phyloP scores from a whole-genome alignment of 2,797 vertebrate species.

The Peromyscus aztecus region DNA sequence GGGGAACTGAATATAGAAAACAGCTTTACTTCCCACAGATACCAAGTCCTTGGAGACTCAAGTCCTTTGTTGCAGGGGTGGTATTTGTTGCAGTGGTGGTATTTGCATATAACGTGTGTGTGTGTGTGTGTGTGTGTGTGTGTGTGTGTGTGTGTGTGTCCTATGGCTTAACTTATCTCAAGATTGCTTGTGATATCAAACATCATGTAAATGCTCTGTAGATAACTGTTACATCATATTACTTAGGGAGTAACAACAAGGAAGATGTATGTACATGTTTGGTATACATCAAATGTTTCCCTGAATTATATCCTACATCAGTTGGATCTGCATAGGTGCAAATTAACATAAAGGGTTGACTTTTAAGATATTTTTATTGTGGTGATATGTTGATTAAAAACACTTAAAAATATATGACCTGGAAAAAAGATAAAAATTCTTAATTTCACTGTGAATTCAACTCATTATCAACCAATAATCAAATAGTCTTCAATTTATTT shows the following conservation, averaged over 20 bases:
- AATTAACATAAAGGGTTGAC: not conserved
- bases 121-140: no score
- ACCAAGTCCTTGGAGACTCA: not conserved
- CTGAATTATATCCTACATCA: not conserved
- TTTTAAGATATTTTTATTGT: not conserved
- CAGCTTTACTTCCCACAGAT: not conserved
- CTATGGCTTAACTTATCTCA: not conserved
- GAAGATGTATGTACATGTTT: not conserved
- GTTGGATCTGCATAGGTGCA: not conserved
- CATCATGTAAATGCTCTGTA: not conserved
- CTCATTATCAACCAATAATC: not conserved
- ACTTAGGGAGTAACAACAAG: not conserved
- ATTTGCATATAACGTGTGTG: not conserved
- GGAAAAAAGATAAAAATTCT: not conserved
- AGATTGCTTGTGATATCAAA: not conserved
- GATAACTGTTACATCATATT: not conserved
- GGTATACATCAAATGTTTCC: not conserved
- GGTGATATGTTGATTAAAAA: not conserved
- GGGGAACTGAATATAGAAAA: no score
- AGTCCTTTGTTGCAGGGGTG: not conserved
- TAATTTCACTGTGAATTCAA: not conserved
- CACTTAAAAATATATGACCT: not conserved
- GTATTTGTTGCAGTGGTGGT: not conserved
- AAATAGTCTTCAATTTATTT: not conserved
- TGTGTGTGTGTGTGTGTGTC: no score